These are phyloP conservation scores for Sinonovacula constricta DNA, from an alignment of 1,140 invertebrate species.

Conservation along the genomic window DNA sequence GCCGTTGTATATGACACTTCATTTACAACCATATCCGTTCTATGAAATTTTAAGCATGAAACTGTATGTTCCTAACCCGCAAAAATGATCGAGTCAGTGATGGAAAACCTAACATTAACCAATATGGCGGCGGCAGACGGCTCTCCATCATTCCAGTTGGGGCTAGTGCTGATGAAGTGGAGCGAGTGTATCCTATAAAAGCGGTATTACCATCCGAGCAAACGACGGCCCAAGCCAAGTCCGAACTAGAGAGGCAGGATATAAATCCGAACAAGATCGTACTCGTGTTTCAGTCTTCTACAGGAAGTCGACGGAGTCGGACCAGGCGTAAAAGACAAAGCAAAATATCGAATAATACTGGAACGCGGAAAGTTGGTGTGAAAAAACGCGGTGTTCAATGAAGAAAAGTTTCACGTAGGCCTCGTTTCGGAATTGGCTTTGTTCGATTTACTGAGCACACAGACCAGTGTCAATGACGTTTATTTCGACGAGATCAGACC, in stretches of 20 bases:
- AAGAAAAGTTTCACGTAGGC: slow-evolving; percentile 11
- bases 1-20: slow-evolving; percentile 20
- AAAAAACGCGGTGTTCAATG: slow-evolving; percentile 11
- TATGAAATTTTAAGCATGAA: neutral
- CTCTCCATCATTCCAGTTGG: neutral
- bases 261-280: neutral
- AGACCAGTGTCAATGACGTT: slow-evolving; percentile 28
- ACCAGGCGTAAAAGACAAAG: no score
- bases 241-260: neutral
- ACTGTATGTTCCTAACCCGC: slow-evolving; percentile 20
- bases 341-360: neutral
- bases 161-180: neutral
- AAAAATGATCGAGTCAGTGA: neutral
- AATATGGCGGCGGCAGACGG: neutral
- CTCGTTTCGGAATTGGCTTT: slow-evolving; percentile 6
- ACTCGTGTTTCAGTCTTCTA: neutral
- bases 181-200: neutral
- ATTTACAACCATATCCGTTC: slow-evolving; percentile 37
- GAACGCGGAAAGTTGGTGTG: neutral
- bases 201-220: neutral
- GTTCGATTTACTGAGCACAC: slow-evolving; percentile 47
- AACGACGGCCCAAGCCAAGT: neutral
- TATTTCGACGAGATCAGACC: slow-evolving; percentile 47
- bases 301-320: neutral
- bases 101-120: neutral